Evolutionary conservation across 2,797 vertebrate genomes (phyloP).

Genomic region (Passerculus sandwichensis): DNA sequence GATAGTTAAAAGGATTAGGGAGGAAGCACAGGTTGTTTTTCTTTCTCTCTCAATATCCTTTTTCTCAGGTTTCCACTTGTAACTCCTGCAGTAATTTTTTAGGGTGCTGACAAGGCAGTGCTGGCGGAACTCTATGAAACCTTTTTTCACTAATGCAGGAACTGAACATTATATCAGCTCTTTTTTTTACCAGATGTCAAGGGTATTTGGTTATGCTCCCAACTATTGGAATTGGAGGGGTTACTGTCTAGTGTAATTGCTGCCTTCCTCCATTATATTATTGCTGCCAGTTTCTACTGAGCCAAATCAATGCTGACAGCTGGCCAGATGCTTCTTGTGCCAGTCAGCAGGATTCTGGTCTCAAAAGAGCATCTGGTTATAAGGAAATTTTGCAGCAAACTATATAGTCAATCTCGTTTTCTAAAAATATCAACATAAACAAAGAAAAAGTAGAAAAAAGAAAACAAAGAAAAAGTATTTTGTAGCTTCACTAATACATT

Average conservation of each 20-base stretch:
- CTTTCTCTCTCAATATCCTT: neutral
- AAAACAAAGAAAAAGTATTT: neutral
- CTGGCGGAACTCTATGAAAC: neutral
- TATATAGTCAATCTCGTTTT: conserved; percentile 3
- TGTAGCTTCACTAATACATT: neutral
- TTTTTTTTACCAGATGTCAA: conserved; percentile 23
- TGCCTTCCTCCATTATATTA: neutral
- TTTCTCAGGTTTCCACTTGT: neutral
- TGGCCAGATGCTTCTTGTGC: conserved; percentile 66
- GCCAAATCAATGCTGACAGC: conserved; percentile 66
- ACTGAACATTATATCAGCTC: neutral
- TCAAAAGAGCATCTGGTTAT: conserved; percentile 56
- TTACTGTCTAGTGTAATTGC: conserved; percentile 44
- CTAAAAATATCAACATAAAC: conserved; percentile 24
- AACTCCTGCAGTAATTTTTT: neutral
- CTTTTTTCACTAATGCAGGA: neutral
- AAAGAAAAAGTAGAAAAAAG: neutral
- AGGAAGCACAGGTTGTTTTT: neutral
- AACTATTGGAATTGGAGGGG: neutral
- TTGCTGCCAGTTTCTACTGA: conserved; percentile 38
- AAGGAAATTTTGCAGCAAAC: conserved; percentile 25
- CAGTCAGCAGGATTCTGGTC: conserved; percentile 63
- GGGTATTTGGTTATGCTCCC: conserved; percentile 23
- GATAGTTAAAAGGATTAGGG: neutral
- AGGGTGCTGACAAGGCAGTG: neutral